phyloP scores from a whole-genome alignment of 2,797 vertebrate genomes.

The Micrastur ruficollis region DNA sequence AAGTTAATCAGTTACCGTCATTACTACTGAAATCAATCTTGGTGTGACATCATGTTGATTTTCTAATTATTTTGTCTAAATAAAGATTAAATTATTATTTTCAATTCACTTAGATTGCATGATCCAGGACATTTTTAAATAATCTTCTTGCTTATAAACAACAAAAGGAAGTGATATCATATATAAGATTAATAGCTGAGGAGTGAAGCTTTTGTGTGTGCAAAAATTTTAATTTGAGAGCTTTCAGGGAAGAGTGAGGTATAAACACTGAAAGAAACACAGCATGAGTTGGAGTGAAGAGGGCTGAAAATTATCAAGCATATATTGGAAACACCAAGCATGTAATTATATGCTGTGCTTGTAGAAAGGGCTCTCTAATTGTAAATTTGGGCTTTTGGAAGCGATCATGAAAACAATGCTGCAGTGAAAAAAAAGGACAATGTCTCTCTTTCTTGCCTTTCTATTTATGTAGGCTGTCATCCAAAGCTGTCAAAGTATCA shows the following conservation, averaged over 20 bases:
- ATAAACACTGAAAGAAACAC: not conserved
- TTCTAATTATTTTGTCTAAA: constrained; percentile 36
- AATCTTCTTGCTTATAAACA: constrained; percentile 58
- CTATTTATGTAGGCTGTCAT: constrained; percentile 41
- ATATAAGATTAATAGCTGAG: constrained; percentile 10
- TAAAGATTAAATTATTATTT: not conserved
- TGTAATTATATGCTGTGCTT: not conserved
- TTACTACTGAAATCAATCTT: constrained; percentile 35
- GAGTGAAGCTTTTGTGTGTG: not conserved
- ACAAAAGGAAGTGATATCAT: constrained; percentile 60
- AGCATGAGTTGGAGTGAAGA: not conserved
- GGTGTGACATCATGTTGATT: constrained; percentile 27
- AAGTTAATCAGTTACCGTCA: constrained; percentile 48
- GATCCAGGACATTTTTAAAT: constrained; percentile 2
- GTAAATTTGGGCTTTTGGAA: constrained; percentile 26
- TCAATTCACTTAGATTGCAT: not conserved
- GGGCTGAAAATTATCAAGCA: constrained; percentile 12
- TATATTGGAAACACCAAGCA: not conserved
- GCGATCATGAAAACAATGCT: not conserved
- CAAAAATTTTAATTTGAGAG: not conserved
- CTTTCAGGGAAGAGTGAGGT: not conserved
- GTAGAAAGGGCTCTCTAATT: not conserved
- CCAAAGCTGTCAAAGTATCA: constrained; percentile 58
- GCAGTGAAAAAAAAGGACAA: constrained; percentile 36
- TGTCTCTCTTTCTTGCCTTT: constrained; percentile 30